Evolutionary conservation across 2,888 invertebrate genomes (phyloP).

Genomic region (Limnephilus lunatus): DNA sequence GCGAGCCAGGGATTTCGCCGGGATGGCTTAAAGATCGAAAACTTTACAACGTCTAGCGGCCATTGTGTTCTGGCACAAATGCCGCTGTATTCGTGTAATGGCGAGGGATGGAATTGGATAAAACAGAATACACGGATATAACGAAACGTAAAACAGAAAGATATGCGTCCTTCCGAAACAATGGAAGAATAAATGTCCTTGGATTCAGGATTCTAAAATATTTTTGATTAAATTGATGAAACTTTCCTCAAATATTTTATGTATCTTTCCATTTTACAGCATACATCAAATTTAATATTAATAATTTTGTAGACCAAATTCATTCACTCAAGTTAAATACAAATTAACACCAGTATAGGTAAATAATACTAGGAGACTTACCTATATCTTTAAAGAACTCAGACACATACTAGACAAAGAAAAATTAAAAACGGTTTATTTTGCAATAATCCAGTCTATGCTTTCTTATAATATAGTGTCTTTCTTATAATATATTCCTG

Average conservation of each 20-base stretch:
- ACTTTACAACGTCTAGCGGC: constrained; percentile 24
- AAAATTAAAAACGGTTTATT: no score
- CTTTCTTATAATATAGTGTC: no score
- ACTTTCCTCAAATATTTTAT: not conserved
- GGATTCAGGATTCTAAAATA: not conserved
- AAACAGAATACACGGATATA: not conserved
- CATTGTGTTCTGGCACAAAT: constrained; percentile 20
- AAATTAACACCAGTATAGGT: no score
- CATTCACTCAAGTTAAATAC: no score
- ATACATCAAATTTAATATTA: not conserved
- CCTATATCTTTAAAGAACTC: no score
- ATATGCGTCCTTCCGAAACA: not conserved
- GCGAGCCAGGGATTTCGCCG: not conserved
- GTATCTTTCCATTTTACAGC: not conserved
- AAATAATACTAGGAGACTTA: no score
- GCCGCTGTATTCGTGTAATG: constrained; percentile 11
- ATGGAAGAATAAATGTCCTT: not conserved
- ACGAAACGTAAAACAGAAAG: not conserved
- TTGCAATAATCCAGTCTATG: no score
- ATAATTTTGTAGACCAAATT: not conserved
- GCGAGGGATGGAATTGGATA: constrained; percentile 10
- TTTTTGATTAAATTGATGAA: not conserved
- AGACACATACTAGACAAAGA: no score
- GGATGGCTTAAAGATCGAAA: constrained; percentile 4
- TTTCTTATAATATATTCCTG: no score